A percentile compares a stretch with the other conserved stretches of the same genome.
phyloP scores from a whole-genome alignment of 2,888 invertebrate genomes.

The Nomada goodeniana region DNA sequence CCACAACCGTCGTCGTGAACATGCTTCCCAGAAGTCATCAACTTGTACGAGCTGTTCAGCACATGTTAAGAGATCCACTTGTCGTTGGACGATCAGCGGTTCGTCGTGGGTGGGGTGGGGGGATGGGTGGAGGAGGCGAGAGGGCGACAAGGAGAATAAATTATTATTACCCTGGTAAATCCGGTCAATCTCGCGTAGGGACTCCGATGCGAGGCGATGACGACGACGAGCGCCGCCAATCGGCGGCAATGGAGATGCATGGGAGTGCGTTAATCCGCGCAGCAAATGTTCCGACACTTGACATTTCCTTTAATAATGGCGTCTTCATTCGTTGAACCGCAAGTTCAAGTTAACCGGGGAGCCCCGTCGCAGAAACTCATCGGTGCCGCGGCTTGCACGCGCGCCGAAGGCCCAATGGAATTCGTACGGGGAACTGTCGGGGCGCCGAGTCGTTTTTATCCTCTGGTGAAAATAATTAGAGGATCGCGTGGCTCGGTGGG shows the following conservation, averaged over 20 bases:
- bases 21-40: slow-evolving; percentile 79
- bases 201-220: slow-evolving; percentile 66
- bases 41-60: slow-evolving; percentile 65
- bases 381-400: background rate
- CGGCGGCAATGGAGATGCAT: slow-evolving; percentile 68
- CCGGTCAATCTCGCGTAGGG: slow-evolving; percentile 75
- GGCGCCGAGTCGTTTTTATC: slow-evolving; percentile 3
- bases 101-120: background rate
- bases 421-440: slow-evolving; percentile 27
- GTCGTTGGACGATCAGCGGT: slow-evolving; percentile 51
- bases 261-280: slow-evolving; percentile 65
- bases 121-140: background rate
- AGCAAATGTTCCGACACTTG: slow-evolving; percentile 55
- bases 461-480: slow-evolving; percentile 14
- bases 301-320: slow-evolving; percentile 65
- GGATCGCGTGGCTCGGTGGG: background rate
- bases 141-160: slow-evolving; percentile 69
- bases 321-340: slow-evolving; percentile 61
- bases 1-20: slow-evolving; percentile 72
- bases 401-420: background rate
- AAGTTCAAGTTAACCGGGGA: slow-evolving; percentile 61
- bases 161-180: slow-evolving; percentile 78
- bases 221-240: slow-evolving; percentile 64
- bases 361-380: background rate
- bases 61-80: slow-evolving; percentile 73